A percentile compares a stretch with the other conserved stretches of the same genome.
phyloP scores from a whole-genome alignment of 1,140 invertebrate genomes.

The Drosophila melanica region DNA sequence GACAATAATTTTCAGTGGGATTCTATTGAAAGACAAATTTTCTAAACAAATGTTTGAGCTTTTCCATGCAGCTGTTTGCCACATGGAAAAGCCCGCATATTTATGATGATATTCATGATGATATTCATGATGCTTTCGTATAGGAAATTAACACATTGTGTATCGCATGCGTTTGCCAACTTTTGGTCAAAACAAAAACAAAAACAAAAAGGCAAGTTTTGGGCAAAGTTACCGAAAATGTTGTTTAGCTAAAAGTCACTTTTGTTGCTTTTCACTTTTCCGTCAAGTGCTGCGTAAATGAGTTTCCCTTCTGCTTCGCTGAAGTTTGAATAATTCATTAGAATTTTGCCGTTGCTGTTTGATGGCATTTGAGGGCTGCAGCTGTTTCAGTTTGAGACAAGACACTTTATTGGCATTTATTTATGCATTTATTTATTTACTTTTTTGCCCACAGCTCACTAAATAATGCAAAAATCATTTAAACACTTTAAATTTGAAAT shows the following conservation, averaged over 20 bases:
- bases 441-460: constrained; percentile 8
- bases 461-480: constrained; percentile 26
- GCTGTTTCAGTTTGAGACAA: not conserved
- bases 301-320: constrained; percentile 44
- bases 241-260: constrained; percentile 7
- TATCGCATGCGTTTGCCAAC: not conserved
- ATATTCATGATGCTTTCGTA: constrained; percentile 36
- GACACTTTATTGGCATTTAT: not conserved
- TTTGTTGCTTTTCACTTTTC: constrained; percentile 13
- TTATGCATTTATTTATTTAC: not conserved
- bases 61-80: constrained; percentile 20
- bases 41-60: constrained; percentile 5
- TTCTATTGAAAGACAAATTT: not conserved
- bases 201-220: constrained; percentile 1
- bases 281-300: constrained; percentile 56
- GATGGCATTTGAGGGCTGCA: not conserved
- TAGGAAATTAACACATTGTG: constrained; percentile 36
- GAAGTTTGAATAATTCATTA: constrained; percentile 66
- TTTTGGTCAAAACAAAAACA: constrained; percentile 21
- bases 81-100: constrained; percentile 12
- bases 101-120: constrained; percentile 39
- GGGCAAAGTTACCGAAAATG: not conserved
- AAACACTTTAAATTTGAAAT: constrained; percentile 9
- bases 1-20: not conserved
- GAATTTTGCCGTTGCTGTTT: constrained; percentile 17